Conservation (phyloP, 2,113 vertebrate species). For the Bubo blakistoni region DNA sequence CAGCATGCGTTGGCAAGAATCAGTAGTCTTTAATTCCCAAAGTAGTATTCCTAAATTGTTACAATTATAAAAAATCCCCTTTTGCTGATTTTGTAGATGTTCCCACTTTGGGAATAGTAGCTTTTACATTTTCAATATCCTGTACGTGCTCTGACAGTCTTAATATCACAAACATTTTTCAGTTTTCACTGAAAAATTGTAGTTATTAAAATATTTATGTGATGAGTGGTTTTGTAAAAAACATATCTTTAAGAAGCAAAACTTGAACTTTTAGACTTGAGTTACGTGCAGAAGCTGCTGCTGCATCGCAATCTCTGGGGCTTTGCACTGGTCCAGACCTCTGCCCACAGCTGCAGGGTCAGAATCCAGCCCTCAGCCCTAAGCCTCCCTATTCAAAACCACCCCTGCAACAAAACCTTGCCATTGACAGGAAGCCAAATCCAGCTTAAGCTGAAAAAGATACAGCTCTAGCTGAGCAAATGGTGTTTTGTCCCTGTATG, state of each 20-base stretch:
- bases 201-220: not conserved
- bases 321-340: not conserved
- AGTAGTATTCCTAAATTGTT: not conserved
- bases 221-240: not conserved
- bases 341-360: not conserved
- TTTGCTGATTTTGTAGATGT: not conserved
- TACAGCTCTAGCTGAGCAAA: not conserved
- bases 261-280: not conserved
- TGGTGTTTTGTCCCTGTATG: not conserved
- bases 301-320: not conserved
- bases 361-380: not conserved
- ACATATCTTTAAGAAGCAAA: not conserved
- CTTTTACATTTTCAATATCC: not conserved
- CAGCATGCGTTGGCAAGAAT: not conserved
- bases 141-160: not conserved
- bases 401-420: not conserved
- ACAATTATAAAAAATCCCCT: not conserved
- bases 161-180: accelerated
- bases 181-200: not conserved
- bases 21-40: not conserved
- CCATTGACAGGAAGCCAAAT: not conserved
- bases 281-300: accelerated
- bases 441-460: not conserved
- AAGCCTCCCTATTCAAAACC: not conserved
- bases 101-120: not conserved